Base-by-base conservation (phyloP, 2,113 vertebrate genomes). In the Mus pahari region DNA sequence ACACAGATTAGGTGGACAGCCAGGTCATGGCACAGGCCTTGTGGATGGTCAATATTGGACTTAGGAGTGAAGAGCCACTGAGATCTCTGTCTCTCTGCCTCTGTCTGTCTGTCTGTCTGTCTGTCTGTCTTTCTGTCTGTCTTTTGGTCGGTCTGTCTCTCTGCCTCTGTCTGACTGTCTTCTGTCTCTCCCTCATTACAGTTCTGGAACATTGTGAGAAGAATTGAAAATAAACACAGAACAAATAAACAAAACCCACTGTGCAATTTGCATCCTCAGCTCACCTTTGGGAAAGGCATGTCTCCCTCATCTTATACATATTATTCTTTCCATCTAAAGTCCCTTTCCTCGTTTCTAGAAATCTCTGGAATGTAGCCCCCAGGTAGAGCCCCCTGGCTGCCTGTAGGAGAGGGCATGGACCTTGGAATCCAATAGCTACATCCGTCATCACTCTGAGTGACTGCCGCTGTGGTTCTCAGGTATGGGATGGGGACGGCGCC, bases 391-490 rank as follows among this genome's bases (percentile, higher is more conserved):
- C 45, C 7, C 3, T 20, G 24, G 39, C 62, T 53, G 26, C 26
- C 14, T 1, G 0, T 8, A 53, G 86, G 60, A 33, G 22, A 66
- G 62, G 58, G 55, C 1, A 6, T 8, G 11, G 42, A 7, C 14
- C 13, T 71, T 28, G 70, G 66, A 48, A 0, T 42, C 42, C 8
- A 62, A 9, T 1, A 22, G 28, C 50, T 17, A 42, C 3, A 3
- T 9, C 10, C 62, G 3, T 7, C 4, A 4, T 36, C 9, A 5
- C 33, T 24, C 68, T 4, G 36, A 17, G 28, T 2, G 60, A 0
- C 22, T 2, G 0, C 0, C 20, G 26, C 60, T 28, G 71, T 60
- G 86, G 5, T 48, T 7, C 50, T 36, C 55, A 5, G 4, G 74
- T 39, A 14, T 19, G 3, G 58, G 7, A 9, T 4, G 4, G 58